Conservation (phyloP, 2,888 invertebrate species). For the Chorisops tibialis region DNA sequence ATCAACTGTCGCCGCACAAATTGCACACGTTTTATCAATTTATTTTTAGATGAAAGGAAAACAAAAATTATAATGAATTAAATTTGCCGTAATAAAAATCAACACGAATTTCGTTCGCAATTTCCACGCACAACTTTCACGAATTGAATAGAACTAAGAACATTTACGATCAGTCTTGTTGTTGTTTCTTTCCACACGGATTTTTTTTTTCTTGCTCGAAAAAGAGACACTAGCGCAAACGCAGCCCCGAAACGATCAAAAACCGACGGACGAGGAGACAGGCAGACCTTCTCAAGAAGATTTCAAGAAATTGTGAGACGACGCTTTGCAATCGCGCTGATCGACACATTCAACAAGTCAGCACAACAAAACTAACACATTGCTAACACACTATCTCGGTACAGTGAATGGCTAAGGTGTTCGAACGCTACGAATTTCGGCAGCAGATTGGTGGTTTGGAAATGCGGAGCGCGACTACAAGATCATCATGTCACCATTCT, state of each 20-base stretch:
- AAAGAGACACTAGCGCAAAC: no score
- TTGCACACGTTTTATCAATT: no score
- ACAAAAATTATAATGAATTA: no score
- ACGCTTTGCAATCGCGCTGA: neutral
- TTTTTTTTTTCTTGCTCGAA: neutral
- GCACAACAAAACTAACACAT: neutral
- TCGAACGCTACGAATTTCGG: no score
- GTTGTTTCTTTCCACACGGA: no score
- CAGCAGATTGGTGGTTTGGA: no score
- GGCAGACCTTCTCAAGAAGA: slow-evolving; percentile 7
- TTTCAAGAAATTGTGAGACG: slow-evolving; percentile 14
- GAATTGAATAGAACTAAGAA: neutral
- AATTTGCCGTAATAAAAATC: no score
- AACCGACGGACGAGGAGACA: slow-evolving; percentile 6
- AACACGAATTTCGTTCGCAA: neutral
- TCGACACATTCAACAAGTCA: neutral
- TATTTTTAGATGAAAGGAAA: no score
- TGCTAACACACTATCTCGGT: neutral
- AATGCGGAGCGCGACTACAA: no score
- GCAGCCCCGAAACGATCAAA: neutral
- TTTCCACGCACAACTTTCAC: neutral
- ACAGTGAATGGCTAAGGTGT: neutral
- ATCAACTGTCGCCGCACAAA: no score
- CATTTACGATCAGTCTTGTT: neutral
- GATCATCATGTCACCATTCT: no score